Conservation (phyloP, 1,140 invertebrate species). For the Helicoverpa armigera region DNA sequence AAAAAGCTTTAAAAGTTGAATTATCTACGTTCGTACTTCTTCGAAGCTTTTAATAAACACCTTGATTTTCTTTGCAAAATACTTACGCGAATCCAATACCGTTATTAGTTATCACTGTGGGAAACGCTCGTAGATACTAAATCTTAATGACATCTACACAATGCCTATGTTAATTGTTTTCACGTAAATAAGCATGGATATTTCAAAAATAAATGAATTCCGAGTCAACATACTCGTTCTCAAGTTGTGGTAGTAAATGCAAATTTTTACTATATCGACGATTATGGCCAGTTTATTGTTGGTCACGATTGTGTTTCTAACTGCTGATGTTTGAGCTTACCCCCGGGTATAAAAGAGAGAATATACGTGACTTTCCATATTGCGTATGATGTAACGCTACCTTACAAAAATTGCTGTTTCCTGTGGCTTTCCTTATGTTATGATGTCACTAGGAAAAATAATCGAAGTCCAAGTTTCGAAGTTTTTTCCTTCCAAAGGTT, state of each 20-base stretch:
- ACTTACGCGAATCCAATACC: no score
- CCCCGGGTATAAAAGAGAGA: conserved; percentile 29
- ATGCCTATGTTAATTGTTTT: not conserved
- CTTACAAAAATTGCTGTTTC: not conserved
- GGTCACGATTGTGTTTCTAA: conserved; percentile 35
- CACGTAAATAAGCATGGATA: not conserved
- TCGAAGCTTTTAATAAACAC: no score
- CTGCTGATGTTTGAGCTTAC: conserved; percentile 9
- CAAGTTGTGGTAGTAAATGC: conserved; percentile 1
- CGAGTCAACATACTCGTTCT: conserved; percentile 1
- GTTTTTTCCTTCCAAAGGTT: no score
- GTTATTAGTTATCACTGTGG: no score
- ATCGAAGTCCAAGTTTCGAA: no score
- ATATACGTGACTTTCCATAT: conserved; percentile 32
- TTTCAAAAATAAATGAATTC: not conserved
- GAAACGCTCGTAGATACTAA: no score
- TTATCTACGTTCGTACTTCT: no score
- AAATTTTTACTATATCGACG: conserved; percentile 16
- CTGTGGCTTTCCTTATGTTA: not conserved
- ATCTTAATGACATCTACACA: no score
- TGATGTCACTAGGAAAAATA: not conserved
- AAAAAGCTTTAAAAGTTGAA: no score
- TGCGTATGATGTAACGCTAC: conserved; percentile 3
- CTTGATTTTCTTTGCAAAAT: no score
- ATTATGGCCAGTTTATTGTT: conserved; percentile 12